Percentiles rank a stretch among this genome's conserved stretches.
Evolutionary conservation across 1,140 invertebrate genomes (phyloP).

Genomic region (Latrodectus geometricus): DNA sequence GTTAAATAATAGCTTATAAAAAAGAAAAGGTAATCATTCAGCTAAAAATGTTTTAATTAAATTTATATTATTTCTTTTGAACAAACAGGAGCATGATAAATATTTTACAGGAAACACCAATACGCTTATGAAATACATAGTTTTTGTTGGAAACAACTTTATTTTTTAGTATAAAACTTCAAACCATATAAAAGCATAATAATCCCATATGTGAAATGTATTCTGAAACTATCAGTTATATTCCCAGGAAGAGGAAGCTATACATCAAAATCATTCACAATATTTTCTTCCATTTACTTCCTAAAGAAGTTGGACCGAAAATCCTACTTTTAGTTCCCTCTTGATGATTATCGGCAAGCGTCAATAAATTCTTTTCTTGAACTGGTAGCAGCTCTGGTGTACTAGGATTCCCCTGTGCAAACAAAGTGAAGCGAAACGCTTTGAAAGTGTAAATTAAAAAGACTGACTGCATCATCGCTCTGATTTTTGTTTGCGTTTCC

Average conservation of each 20-base stretch:
- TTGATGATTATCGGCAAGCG: conserved; percentile 12
- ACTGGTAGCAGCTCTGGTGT: background rate
- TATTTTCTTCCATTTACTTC: background rate
- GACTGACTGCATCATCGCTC: conserved; percentile 1
- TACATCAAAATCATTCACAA: background rate
- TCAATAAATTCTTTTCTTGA: background rate
- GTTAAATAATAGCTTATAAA: no score
- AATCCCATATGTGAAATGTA: no score
- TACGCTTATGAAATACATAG: no score
- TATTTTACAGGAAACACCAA: no score
- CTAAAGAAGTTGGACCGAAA: background rate
- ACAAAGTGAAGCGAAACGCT: background rate
- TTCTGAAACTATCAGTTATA: no score
- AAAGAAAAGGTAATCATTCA: no score
- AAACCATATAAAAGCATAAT: no score
- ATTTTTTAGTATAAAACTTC: no score
- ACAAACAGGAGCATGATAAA: no score
- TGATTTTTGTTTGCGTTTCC: conserved; percentile 42
- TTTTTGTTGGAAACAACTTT: no score
- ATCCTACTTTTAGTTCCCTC: background rate
- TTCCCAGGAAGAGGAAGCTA: background rate
- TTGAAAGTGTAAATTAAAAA: conserved; percentile 42
- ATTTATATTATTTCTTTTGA: no score
- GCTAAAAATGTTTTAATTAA: no score
- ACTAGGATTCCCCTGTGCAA: background rate